A percentile compares a stretch with the other conserved stretches of the same genome.
phyloP scores from a whole-genome alignment of 2,888 invertebrate genomes.

The Seira sanloemensis region DNA sequence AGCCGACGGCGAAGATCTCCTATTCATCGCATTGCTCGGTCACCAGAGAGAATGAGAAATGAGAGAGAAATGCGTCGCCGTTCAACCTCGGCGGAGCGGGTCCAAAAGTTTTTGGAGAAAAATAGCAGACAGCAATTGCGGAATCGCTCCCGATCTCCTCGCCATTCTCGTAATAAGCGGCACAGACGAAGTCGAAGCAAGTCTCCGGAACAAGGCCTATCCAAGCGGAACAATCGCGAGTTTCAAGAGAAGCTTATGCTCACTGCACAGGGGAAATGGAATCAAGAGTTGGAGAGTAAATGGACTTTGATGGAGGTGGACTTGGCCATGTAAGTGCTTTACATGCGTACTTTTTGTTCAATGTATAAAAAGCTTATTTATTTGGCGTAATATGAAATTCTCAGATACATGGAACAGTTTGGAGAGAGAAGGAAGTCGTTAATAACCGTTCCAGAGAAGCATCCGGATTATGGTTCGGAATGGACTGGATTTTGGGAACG shows the following conservation, averaged over 20 bases:
- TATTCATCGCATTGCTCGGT: conserved; percentile 37
- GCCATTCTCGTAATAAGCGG: conserved; percentile 34
- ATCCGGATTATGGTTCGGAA: conserved; percentile 68
- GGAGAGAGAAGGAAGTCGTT: conserved; percentile 41
- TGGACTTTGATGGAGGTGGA: conserved; percentile 72
- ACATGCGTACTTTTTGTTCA: neutral
- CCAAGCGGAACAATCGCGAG: conserved; percentile 58
- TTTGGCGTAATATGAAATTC: neutral
- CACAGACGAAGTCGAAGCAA: conserved; percentile 46
- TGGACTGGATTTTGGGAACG: conserved; percentile 72
- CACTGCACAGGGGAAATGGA: conserved; percentile 71
- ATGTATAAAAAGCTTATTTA: neutral
- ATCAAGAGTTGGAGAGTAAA: conserved; percentile 65
- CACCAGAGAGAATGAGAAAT: conserved; percentile 11
- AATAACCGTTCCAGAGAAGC: conserved; percentile 67
- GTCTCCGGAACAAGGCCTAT: conserved; percentile 14
- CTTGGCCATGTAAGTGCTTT: conserved; percentile 61
- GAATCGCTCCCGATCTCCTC: conserved; percentile 48
- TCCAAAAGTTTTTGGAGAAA: conserved; percentile 65
- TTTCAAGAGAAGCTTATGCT: conserved; percentile 69
- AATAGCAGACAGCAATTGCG: conserved; percentile 33
- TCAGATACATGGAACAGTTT: conserved; percentile 61
- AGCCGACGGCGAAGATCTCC: conserved; percentile 54
- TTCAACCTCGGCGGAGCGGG: conserved; percentile 48
- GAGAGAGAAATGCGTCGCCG: conserved; percentile 20